A percentile compares a stretch with the other conserved stretches of the same genome.
Conservation (phyloP, 2,113 vertebrate genomes). For the Herpetotheres cachinnans region DNA sequence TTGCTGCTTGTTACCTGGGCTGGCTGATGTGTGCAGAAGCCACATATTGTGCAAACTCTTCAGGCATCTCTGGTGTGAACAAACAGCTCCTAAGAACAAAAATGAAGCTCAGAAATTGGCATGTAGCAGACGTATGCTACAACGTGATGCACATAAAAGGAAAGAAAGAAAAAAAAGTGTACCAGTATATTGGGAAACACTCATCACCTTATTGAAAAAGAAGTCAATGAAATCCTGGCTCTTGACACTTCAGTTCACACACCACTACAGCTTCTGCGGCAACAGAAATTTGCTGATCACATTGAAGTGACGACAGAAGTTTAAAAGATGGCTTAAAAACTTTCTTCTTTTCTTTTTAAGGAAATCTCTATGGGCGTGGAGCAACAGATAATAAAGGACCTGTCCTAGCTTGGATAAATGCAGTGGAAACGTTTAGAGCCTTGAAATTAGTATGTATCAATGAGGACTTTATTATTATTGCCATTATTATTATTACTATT, state of each 20-base stretch:
- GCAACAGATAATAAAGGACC: constrained; percentile 82
- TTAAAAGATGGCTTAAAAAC: neutral
- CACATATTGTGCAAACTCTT: neutral
- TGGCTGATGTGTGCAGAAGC: neutral
- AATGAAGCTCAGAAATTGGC: neutral
- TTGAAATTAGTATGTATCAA: constrained; percentile 69
- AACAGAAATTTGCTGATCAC: neutral
- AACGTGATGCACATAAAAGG: neutral
- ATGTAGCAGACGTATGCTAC: neutral
- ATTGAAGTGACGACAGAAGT: neutral
- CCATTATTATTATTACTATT: neutral
- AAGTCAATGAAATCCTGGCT: neutral
- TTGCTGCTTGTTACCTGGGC: neutral
- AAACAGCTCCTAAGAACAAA: neutral
- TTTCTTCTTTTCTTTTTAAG: constrained; percentile 42
- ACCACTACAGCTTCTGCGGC: neutral
- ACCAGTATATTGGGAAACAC: neutral
- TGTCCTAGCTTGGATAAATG: constrained; percentile 79
- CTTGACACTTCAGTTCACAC: neutral
- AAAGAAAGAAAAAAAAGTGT: neutral
- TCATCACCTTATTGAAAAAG: neutral
- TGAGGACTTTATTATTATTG: neutral
- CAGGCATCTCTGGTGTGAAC: neutral
- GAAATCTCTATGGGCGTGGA: constrained; percentile 80
- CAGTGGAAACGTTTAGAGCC: constrained; percentile 67